Conservation (phyloP, 2,113 vertebrate genomes). For the Sinocyclocheilus rhinocerous region DNA sequence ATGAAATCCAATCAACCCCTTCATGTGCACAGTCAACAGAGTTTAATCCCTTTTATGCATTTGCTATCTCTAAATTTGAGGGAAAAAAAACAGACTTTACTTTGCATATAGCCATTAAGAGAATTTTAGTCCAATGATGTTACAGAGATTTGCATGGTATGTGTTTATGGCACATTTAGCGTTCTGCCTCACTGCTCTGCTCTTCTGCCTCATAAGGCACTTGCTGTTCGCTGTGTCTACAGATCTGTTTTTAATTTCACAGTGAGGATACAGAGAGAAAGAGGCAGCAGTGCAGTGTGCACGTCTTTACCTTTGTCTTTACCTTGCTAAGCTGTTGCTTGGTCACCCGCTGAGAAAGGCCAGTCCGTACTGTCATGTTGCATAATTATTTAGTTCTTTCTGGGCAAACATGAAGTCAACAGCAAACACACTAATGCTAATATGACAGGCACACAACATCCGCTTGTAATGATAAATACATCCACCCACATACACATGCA, state of each 20-base stretch:
- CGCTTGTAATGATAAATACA: background rate
- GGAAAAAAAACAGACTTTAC: background rate
- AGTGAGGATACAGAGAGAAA: background rate
- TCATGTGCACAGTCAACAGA: constrained; percentile 39
- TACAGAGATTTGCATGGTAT: constrained; percentile 15
- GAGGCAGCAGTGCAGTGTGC: background rate
- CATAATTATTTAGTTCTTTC: constrained; percentile 3
- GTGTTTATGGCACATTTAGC: constrained; percentile 31
- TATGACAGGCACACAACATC: background rate
- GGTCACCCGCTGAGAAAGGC: constrained; percentile 40
- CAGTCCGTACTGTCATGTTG: constrained; percentile 30
- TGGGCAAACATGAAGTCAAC: constrained; percentile 10
- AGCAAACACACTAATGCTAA: background rate
- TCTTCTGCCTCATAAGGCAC: constrained; percentile 41
- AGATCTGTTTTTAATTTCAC: constrained; percentile 29
- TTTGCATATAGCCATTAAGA: constrained; percentile 27
- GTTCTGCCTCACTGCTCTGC: background rate
- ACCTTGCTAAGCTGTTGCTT: constrained; percentile 7
- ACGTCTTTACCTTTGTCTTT: constrained; percentile 4
- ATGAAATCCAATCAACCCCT: constrained; percentile 39
- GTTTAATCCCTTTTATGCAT: constrained; percentile 36
- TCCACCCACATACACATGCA: background rate
- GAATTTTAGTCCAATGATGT: constrained; percentile 31
- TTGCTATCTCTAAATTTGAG: background rate
- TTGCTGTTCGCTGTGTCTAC: constrained; percentile 17